phyloP scores from a whole-genome alignment of 2,888 invertebrate species.

The Neria commutata region DNA sequence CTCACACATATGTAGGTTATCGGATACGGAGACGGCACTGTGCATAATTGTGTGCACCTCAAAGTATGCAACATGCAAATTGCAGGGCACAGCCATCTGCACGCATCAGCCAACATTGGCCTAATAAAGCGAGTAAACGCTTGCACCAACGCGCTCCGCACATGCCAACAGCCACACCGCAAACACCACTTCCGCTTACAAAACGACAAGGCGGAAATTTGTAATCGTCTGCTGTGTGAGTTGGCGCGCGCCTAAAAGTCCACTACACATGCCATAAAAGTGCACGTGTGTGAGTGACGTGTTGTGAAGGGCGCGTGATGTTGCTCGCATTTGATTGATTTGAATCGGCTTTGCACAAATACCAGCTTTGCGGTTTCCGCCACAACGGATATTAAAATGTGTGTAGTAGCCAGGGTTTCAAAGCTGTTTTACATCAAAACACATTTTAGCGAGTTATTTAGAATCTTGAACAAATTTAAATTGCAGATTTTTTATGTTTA shows the following conservation, averaged over 20 bases:
- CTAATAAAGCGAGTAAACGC: conserved; percentile 37
- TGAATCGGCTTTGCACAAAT: neutral
- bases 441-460: too few relatives aligned
- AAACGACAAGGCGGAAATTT: conserved; percentile 39
- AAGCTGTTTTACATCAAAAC: too few relatives aligned
- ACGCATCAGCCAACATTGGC: conserved; percentile 32
- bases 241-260: conserved; percentile 15
- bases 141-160: conserved; percentile 17
- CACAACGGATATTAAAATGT: neutral
- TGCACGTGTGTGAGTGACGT: conserved; percentile 7
- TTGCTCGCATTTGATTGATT: too few relatives aligned
- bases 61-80: conserved; percentile 25
- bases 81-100: conserved; percentile 1
- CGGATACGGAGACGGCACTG: neutral
- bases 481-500: too few relatives aligned
- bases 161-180: neutral
- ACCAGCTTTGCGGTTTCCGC: neutral
- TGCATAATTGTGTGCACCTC: neutral
- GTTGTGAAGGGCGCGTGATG: conserved; percentile 6
- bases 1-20: too few relatives aligned
- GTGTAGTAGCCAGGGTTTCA: too few relatives aligned
- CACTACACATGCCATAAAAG: conserved; percentile 14
- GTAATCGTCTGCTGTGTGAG: conserved; percentile 37
- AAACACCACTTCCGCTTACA: neutral
- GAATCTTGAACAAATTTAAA: too few relatives aligned